Conservation (phyloP, 2,797 vertebrate genomes). For the Tympanoctomys barrerae region DNA sequence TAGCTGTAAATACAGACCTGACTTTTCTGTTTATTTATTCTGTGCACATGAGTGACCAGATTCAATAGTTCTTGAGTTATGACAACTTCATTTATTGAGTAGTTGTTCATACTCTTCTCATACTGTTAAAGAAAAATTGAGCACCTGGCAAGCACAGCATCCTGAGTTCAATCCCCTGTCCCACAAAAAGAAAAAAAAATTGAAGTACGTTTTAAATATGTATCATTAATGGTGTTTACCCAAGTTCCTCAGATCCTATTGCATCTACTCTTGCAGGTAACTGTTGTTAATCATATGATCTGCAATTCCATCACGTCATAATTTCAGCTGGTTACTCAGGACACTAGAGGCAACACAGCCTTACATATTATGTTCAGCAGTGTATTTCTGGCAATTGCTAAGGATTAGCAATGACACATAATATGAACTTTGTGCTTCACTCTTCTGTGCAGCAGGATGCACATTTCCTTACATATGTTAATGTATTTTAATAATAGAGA, state of each 20-base stretch:
- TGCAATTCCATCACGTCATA: background rate
- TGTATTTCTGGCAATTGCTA: background rate
- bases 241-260: background rate
- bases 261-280: background rate
- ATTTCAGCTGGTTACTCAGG: background rate
- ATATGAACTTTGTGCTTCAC: background rate
- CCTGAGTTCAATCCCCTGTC: too few relatives aligned
- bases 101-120: background rate
- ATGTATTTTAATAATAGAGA: background rate
- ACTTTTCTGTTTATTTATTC: too few relatives aligned
- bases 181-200: background rate
- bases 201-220: background rate
- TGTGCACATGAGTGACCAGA: background rate
- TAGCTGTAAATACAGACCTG: too few relatives aligned
- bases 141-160: too few relatives aligned
- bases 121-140: background rate
- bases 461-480: background rate
- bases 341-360: background rate
- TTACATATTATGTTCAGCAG: background rate
- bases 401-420: background rate
- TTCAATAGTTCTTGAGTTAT: background rate
- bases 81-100: background rate
- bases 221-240: background rate
- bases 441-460: background rate
- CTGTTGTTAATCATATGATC: background rate